Conservation (phyloP, 2,113 vertebrate genomes). For the Caloenas nicobarica region DNA sequence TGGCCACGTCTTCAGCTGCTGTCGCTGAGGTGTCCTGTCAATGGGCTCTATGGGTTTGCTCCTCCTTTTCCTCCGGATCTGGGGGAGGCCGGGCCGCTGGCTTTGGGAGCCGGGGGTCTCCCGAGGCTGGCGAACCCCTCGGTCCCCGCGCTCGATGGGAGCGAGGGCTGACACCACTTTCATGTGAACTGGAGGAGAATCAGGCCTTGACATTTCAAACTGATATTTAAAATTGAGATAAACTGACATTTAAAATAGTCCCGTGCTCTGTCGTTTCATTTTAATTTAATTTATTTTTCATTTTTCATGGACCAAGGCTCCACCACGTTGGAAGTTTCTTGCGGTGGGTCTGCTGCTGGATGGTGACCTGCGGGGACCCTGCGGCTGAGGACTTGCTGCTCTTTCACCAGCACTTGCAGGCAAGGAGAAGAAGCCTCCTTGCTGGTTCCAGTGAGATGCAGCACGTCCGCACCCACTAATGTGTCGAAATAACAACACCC, state of each 20-base stretch:
- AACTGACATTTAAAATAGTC: not conserved
- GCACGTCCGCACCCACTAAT: not conserved
- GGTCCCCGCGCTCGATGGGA: fast-evolving
- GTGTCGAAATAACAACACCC: not conserved
- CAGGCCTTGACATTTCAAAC: not conserved
- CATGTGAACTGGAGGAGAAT: not conserved
- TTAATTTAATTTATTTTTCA: not conserved
- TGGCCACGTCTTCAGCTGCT: not conserved
- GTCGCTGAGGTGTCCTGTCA: fast-evolving
- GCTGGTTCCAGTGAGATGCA: not conserved
- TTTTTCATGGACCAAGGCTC: not conserved
- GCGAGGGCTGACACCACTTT: not conserved
- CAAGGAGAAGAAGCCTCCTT: not conserved
- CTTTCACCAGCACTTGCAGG: not conserved
- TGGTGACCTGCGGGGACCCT: not conserved
- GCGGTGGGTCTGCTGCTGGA: not conserved
- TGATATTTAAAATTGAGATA: slow-evolving; percentile 16
- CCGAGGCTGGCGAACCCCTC: not conserved
- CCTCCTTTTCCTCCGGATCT: not conserved
- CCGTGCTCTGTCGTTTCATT: not conserved
- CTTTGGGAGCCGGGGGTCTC: not conserved
- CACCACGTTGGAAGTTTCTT: not conserved
- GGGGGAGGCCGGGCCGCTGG: not conserved
- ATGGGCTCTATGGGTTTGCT: fast-evolving
- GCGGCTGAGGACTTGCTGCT: not conserved